Evolutionary conservation across 1,140 invertebrate genomes (phyloP).

Genomic region (Chironomus tepperi): DNA sequence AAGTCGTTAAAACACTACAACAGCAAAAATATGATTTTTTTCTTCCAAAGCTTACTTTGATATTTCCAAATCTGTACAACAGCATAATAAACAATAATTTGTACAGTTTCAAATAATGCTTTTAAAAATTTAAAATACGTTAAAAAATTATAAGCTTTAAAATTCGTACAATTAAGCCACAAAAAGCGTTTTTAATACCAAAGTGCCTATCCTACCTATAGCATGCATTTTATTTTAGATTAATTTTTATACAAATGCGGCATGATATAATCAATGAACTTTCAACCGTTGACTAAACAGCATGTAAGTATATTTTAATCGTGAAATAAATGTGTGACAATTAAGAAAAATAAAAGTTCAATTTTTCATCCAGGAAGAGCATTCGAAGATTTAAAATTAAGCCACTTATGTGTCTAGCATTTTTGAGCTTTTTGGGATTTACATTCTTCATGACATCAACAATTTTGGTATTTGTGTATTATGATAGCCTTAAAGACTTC

Average conservation of each 20-base stretch:
- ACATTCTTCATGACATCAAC: neutral
- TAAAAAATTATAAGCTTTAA: neutral
- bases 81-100: no score
- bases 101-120: no score
- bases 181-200: neutral
- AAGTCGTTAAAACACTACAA: no score
- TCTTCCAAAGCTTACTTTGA: no score
- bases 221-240: neutral
- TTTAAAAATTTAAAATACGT: no score
- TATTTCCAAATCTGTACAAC: no score
- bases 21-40: no score
- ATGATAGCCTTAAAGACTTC: neutral
- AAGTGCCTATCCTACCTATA: neutral
- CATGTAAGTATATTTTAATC: neutral
- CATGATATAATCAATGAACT: slow-evolving; percentile 5
- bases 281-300: neutral
- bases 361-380: neutral
- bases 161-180: neutral
- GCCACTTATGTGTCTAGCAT: neutral
- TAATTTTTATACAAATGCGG: neutral
- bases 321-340: neutral
- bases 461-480: neutral
- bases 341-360: neutral
- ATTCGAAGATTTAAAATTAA: neutral
- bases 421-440: neutral